Evolutionary conservation across 2,797 vertebrate species (phyloP).

Genomic region (Channallabes apus): DNA sequence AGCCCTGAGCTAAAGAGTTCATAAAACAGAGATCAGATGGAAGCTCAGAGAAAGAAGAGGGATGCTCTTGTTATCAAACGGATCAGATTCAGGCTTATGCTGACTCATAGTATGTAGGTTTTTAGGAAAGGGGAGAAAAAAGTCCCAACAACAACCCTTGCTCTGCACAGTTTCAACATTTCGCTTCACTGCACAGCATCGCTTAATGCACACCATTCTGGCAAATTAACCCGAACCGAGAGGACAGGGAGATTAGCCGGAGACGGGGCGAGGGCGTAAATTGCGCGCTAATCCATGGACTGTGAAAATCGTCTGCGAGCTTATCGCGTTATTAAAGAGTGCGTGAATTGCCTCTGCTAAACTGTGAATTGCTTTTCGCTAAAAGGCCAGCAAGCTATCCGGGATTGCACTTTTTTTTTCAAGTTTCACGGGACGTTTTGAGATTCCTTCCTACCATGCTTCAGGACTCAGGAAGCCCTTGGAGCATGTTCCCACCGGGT

Average conservation of each 20-base stretch:
- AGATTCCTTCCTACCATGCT: not conserved
- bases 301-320: constrained; percentile 19
- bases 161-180: not conserved
- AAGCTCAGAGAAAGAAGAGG: not conserved
- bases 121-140: not conserved
- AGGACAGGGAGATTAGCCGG: constrained; percentile 34
- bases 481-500: not conserved
- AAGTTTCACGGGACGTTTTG: not conserved
- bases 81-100: not conserved
- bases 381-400: not conserved
- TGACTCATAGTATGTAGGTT: not conserved
- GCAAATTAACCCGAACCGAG: constrained; percentile 16
- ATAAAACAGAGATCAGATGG: not conserved
- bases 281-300: constrained; percentile 10
- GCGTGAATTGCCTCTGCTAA: constrained; percentile 11
- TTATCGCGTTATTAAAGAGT: constrained; percentile 22
- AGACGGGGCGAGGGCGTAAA: not conserved
- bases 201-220: not conserved
- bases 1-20: not conserved
- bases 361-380: not conserved
- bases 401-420: not conserved
- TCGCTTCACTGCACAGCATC: not conserved
- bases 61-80: not conserved
- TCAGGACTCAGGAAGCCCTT: not conserved
- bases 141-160: not conserved